phyloP scores from a whole-genome alignment of 2,888 invertebrate genomes.

The Epirrhoe alternata region DNA sequence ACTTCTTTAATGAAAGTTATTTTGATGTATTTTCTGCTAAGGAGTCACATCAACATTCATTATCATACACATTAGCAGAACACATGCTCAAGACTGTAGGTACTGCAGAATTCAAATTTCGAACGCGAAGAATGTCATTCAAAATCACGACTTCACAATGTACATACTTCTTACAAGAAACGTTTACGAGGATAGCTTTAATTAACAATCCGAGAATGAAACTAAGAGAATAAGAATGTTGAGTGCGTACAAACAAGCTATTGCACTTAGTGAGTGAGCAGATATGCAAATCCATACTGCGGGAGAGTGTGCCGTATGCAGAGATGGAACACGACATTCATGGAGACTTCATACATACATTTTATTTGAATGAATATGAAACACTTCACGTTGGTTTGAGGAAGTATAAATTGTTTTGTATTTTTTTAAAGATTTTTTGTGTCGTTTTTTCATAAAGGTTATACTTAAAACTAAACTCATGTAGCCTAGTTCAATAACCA shows the following conservation, averaged over 20 bases:
- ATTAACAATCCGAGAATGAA: conserved; percentile 43
- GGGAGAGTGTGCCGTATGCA: conserved; percentile 72
- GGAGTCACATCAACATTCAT: too few relatives aligned
- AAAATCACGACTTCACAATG: conserved; percentile 10
- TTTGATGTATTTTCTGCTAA: too few relatives aligned
- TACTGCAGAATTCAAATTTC: neutral
- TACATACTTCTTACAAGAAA: conserved; percentile 2
- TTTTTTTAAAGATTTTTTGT: too few relatives aligned
- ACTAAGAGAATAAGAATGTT: conserved; percentile 67
- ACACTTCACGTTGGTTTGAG: too few relatives aligned
- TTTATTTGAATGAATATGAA: neutral
- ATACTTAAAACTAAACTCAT: neutral
- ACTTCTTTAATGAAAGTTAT: too few relatives aligned
- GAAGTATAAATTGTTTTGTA: too few relatives aligned
- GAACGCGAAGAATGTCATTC: conserved; percentile 14
- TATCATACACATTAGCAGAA: too few relatives aligned
- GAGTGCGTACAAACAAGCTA: conserved; percentile 80
- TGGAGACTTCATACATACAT: conserved; percentile 47
- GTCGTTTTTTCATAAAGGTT: neutral
- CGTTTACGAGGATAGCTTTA: conserved; percentile 30
- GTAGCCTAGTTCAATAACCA: neutral
- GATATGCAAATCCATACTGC: conserved; percentile 81
- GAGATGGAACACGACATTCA: conserved; percentile 47
- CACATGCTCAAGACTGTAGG: neutral
- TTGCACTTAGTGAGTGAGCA: conserved; percentile 81